Evolutionary conservation across 2,797 vertebrate species (phyloP).

Genomic region (Acridotheres tristis): DNA sequence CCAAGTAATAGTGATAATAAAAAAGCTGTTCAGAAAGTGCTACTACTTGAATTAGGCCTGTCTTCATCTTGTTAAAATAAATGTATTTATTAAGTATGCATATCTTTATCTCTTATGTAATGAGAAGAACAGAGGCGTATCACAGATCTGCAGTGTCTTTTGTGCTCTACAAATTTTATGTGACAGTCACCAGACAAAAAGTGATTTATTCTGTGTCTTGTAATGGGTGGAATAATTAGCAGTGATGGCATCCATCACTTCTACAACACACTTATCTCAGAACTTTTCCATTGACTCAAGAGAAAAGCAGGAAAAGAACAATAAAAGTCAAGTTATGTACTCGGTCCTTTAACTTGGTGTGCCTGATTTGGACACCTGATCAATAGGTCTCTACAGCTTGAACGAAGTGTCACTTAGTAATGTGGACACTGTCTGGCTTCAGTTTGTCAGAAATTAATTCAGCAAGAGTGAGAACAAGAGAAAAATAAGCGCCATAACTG

Average conservation of each 20-base stretch:
- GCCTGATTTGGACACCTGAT: neutral
- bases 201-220: slow-evolving; percentile 74
- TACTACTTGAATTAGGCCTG: slow-evolving; percentile 37
- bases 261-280: slow-evolving; percentile 66
- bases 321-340: neutral
- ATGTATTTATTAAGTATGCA: slow-evolving; percentile 55
- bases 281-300: slow-evolving; percentile 47
- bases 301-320: slow-evolving; percentile 12
- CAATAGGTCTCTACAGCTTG: neutral
- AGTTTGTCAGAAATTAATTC: neutral
- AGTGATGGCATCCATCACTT: slow-evolving; percentile 76
- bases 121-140: slow-evolving; percentile 52
- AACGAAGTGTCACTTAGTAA: neutral
- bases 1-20: neutral
- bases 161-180: slow-evolving; percentile 64
- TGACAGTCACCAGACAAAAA: slow-evolving; percentile 74
- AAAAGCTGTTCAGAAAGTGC: slow-evolving; percentile 30
- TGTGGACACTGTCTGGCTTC: neutral
- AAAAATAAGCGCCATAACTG: neutral
- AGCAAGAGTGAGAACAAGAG: neutral
- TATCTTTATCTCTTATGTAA: slow-evolving; percentile 54
- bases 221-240: slow-evolving; percentile 79
- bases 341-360: neutral
- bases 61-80: slow-evolving; percentile 56
- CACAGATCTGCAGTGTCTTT: slow-evolving; percentile 61